Percentiles rank a stretch among this genome's conserved stretches.
Evolutionary conservation across 2,888 invertebrate genomes (phyloP).

Genomic region (Acanthosepion lycidas): DNA sequence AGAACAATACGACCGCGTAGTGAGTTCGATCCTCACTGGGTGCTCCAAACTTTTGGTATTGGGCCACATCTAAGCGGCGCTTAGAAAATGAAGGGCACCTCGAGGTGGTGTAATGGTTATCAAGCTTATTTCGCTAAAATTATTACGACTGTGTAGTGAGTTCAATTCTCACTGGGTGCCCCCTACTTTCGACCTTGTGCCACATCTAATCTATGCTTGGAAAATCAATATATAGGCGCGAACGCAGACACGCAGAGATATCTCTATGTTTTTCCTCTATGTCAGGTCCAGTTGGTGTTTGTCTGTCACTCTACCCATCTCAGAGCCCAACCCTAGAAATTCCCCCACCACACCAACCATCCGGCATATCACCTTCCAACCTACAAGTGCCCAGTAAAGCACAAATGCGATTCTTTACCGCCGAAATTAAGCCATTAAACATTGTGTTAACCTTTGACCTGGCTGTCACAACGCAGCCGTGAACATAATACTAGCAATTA

Average conservation of each 20-base stretch:
- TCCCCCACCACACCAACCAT: neutral
- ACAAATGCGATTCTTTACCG: neutral
- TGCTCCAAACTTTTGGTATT: no score
- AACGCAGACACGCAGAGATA: neutral
- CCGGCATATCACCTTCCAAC: neutral
- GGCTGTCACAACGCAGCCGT: neutral
- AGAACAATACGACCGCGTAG: no score
- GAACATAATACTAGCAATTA: slow-evolving; percentile 45
- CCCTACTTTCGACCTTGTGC: no score
- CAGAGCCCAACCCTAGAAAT: neutral
- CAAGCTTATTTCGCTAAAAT: no score
- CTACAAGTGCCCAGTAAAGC: neutral
- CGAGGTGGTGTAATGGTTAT: no score
- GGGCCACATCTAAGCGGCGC: no score
- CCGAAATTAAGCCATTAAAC: slow-evolving; percentile 42
- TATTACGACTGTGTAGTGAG: no score
- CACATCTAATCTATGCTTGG: neutral
- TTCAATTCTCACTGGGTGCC: no score
- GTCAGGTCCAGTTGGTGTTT: neutral
- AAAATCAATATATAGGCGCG: neutral
- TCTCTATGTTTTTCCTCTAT: neutral
- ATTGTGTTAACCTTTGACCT: slow-evolving; percentile 34
- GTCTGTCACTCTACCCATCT: neutral
- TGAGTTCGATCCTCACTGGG: no score
- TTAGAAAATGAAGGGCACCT: no score